A percentile compares a stretch with the other conserved stretches of the same genome.
Conservation (phyloP, 2,113 vertebrate genomes). For the Limnothrissa miodon region DNA sequence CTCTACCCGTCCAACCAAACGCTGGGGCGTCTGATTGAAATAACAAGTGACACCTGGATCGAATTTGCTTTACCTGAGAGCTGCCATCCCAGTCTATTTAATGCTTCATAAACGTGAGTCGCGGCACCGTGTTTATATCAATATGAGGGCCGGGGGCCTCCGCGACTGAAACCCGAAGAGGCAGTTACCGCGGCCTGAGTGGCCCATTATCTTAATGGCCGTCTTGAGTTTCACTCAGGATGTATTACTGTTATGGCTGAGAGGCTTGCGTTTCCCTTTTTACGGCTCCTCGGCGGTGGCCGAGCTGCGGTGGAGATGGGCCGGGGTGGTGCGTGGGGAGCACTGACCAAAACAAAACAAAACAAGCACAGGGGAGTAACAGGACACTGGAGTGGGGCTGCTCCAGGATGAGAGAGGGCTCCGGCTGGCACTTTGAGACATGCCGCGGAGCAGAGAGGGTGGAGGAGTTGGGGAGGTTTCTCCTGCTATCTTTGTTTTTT, state of each 20-base stretch:
- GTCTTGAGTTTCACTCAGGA: constrained; percentile 75
- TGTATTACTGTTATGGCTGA: constrained; percentile 72
- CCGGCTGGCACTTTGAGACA: constrained; percentile 12
- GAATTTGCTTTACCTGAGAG: constrained; percentile 60
- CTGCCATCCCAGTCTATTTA: constrained; percentile 58
- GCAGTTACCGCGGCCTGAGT: constrained; percentile 56
- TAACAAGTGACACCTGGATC: constrained; percentile 58
- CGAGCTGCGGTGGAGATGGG: neutral
- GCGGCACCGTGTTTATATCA: constrained; percentile 69
- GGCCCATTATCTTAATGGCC: constrained; percentile 78
- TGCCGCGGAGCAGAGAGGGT: constrained; percentile 22
- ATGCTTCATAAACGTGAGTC: constrained; percentile 59
- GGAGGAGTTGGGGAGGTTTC: neutral
- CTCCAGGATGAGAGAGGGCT: constrained; percentile 36
- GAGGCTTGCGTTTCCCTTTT: constrained; percentile 69
- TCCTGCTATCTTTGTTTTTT: neutral
- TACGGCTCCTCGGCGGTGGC: constrained; percentile 61
- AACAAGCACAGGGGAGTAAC: constrained; percentile 62
- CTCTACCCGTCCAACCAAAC: constrained; percentile 17
- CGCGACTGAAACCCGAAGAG: constrained; percentile 45
- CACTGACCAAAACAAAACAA: constrained; percentile 58
- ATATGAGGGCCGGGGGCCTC: constrained; percentile 51
- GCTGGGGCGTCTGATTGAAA: constrained; percentile 26
- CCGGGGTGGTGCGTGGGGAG: constrained; percentile 24
- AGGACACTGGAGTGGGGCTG: constrained; percentile 39